These are phyloP conservation scores for Latrodectus geometricus DNA, from an alignment of 1,140 invertebrate genomes.

Conservation along the genomic window DNA sequence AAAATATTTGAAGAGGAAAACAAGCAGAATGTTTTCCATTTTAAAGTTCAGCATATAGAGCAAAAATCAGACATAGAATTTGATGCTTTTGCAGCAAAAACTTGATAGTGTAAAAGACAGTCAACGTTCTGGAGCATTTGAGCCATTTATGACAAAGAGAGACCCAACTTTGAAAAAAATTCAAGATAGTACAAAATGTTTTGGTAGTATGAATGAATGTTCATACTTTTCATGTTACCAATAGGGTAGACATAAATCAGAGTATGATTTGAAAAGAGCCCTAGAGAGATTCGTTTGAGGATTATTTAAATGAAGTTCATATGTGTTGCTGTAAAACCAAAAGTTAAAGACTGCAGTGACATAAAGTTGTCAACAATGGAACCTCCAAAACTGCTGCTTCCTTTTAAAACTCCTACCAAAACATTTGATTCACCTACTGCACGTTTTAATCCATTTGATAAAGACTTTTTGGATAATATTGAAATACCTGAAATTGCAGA, in stretches of 20 bases:
- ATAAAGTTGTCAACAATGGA: conserved; percentile 29
- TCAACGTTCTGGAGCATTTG: conserved; percentile 78
- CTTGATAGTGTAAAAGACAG: conserved; percentile 63
- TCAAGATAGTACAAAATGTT: conserved; percentile 48
- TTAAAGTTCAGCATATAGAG: conserved; percentile 27
- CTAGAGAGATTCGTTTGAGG: conserved; percentile 64
- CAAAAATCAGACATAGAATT: conserved; percentile 63
- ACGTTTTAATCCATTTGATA: conserved; percentile 84
- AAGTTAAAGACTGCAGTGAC: conserved; percentile 62
- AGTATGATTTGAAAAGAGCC: conserved; percentile 61
- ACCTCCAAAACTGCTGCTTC: conserved; percentile 64
- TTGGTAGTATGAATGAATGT: conserved; percentile 63
- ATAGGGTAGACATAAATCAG: conserved; percentile 42
- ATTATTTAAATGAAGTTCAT: conserved; percentile 64
- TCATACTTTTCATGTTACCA: conserved; percentile 62
- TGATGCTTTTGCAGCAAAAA: conserved; percentile 67
- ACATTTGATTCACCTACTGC: conserved; percentile 45
- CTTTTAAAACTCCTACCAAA: conserved; percentile 64
- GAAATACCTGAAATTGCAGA: conserved; percentile 66
- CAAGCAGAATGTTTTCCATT: conserved; percentile 40
- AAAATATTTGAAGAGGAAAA: too few relatives aligned
- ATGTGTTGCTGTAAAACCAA: conserved; percentile 65
- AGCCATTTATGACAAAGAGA: conserved; percentile 77
- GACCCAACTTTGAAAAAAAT: conserved; percentile 52
- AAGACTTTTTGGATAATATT: conserved; percentile 71